A percentile compares a stretch with the other conserved stretches of the same genome.
phyloP scores from a whole-genome alignment of 1,140 invertebrate genomes.

The Cyclargus thomasi region DNA sequence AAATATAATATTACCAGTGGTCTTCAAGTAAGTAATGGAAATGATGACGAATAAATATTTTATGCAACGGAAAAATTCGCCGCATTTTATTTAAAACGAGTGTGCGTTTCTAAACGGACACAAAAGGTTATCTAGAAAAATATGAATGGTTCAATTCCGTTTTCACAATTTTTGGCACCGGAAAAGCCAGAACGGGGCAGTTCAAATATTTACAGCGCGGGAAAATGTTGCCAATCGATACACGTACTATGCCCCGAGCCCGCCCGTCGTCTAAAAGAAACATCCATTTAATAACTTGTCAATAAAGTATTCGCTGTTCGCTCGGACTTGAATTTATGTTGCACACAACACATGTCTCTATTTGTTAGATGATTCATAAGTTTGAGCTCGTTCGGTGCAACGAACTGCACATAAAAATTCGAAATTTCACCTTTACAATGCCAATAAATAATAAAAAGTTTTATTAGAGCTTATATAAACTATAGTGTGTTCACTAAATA shows the following conservation, averaged over 20 bases:
- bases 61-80: neutral
- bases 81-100: neutral
- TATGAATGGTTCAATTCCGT: slow-evolving; percentile 15
- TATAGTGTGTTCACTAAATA: no score
- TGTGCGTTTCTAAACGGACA: neutral
- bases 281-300: slow-evolving; percentile 3
- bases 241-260: neutral
- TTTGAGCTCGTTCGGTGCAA: neutral
- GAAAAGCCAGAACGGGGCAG: slow-evolving; percentile 7
- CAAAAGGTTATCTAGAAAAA: slow-evolving; percentile 11
- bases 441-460: no score
- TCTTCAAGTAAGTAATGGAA: no score
- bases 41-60: neutral
- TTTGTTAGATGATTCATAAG: neutral
- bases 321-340: slow-evolving; percentile 1
- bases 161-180: slow-evolving; percentile 18
- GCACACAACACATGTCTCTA: neutral
- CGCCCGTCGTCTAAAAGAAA: neutral
- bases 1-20: no score
- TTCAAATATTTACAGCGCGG: slow-evolving; percentile 21
- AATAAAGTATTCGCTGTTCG: neutral
- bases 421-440: neutral
- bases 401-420: neutral
- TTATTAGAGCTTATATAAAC: no score
- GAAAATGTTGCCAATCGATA: slow-evolving; percentile 20